Percentiles rank a stretch among this genome's conserved stretches.
phyloP scores from a whole-genome alignment of 2,888 invertebrate species.

The Empis stercorea region DNA sequence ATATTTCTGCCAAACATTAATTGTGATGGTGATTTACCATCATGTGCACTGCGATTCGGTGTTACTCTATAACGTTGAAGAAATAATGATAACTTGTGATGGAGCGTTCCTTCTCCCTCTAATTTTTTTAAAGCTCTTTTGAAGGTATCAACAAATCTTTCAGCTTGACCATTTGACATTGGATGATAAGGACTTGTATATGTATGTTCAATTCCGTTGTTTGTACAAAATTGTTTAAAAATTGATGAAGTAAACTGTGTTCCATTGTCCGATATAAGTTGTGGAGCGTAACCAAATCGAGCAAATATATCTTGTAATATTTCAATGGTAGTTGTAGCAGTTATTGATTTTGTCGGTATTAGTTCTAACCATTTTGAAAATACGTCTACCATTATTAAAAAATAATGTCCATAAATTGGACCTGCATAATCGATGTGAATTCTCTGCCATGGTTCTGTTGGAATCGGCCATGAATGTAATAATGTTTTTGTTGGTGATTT shows the following conservation, averaged over 20 bases:
- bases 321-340: constrained; percentile 10
- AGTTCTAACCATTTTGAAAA: constrained; percentile 34
- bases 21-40: constrained; percentile 13
- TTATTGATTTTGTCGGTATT: constrained; percentile 15
- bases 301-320: constrained; percentile 13
- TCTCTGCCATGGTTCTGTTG: too few species aligned
- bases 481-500: too few species aligned
- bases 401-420: constrained; percentile 5
- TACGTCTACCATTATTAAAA: too few species aligned
- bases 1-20: not conserved
- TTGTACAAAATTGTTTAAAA: constrained; percentile 1
- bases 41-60: constrained; percentile 11
- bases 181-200: constrained; percentile 7
- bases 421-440: too few species aligned
- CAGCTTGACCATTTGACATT: constrained; percentile 16
- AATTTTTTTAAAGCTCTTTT: constrained; percentile 12
- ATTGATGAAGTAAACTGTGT: constrained; percentile 10
- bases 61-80: constrained; percentile 13
- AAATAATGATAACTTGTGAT: constrained; percentile 11
- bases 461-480: too few species aligned
- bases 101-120: constrained; percentile 9
- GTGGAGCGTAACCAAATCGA: too few species aligned
- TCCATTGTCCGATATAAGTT: constrained; percentile 11
- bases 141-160: constrained; percentile 15
- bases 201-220: constrained; percentile 8